Percentiles rank a stretch among this genome's conserved stretches.
These are phyloP conservation scores for Nestor notabilis DNA, from an alignment of 2,113 vertebrate genomes.

Conservation along the genomic window DNA sequence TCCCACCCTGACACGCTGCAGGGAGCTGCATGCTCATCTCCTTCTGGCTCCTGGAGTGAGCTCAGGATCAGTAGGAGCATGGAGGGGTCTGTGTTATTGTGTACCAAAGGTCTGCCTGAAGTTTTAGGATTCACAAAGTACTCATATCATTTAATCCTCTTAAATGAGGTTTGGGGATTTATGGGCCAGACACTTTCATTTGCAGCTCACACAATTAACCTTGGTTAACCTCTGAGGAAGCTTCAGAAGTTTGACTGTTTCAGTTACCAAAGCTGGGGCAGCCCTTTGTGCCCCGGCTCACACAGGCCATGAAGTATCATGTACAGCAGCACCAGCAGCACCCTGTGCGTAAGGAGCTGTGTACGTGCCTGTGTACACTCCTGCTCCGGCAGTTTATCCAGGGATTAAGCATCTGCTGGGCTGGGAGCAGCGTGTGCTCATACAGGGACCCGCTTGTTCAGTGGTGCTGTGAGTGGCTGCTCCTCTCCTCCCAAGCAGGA, in stretches of 20 bases:
- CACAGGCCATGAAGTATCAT: rapidly evolving
- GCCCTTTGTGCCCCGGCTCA: rapidly evolving
- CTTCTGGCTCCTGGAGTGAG: not conserved
- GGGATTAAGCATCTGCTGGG: not conserved
- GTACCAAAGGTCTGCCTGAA: constrained; percentile 20
- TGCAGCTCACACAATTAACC: constrained; percentile 19
- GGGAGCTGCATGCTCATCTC: rapidly evolving
- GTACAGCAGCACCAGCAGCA: not conserved
- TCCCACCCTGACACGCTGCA: rapidly evolving
- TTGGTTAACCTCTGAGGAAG: constrained; percentile 35
- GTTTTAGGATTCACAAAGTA: constrained; percentile 48
- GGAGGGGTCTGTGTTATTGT: not conserved
- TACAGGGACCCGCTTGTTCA: not conserved
- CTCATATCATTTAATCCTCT: constrained; percentile 48
- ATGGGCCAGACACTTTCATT: not conserved
- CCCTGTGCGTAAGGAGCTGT: rapidly evolving
- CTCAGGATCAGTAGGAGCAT: not conserved
- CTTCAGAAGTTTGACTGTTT: not conserved
- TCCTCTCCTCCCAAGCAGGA: not conserved
- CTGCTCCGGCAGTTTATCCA: not conserved
- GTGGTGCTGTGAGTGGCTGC: not conserved
- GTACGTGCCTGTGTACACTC: not conserved
- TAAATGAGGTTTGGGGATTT: constrained; percentile 61
- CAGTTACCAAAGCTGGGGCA: not conserved
- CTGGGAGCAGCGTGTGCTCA: rapidly evolving